These are phyloP conservation scores for Octomys mimax DNA, from an alignment of 2,797 vertebrate genomes.

Conservation along the genomic window DNA sequence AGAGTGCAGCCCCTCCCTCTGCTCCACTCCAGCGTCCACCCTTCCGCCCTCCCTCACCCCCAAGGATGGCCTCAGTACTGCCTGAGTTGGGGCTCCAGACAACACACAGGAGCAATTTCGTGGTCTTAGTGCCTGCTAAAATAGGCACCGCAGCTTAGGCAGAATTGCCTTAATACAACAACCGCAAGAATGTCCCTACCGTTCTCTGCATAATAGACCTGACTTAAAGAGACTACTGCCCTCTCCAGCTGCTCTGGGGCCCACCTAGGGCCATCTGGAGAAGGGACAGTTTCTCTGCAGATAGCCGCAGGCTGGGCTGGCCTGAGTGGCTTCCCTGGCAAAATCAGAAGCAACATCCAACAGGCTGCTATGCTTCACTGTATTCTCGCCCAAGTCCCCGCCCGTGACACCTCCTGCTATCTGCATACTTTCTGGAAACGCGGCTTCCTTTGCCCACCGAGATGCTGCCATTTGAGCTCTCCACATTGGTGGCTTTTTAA, in stretches of 20 bases:
- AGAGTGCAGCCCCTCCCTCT: conserved; percentile 42
- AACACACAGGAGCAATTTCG: conserved; percentile 83
- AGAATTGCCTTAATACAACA: conserved; percentile 65
- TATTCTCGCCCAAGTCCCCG: background rate
- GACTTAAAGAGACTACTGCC: conserved; percentile 50
- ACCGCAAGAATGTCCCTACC: background rate
- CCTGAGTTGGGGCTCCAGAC: conserved; percentile 73
- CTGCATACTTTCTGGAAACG: background rate
- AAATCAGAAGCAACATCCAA: background rate
- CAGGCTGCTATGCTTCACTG: background rate
- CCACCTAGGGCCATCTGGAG: background rate
- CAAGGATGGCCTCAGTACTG: conserved; percentile 67
- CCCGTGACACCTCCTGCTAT: background rate
- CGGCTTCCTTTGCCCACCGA: background rate
- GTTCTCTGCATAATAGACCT: conserved; percentile 36
- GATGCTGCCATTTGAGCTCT: background rate
- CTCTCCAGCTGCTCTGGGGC: conserved; percentile 5
- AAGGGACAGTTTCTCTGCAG: background rate
- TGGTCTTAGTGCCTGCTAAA: conserved; percentile 81
- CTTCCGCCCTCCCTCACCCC: conserved; percentile 17
- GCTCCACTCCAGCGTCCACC: background rate
- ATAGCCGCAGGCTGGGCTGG: background rate
- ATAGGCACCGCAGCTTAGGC: conserved; percentile 75
- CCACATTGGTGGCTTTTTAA: background rate
- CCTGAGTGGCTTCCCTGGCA: background rate